Base-by-base conservation (phyloP, 1,140 invertebrate genomes). In the Panulirus ornatus region DNA sequence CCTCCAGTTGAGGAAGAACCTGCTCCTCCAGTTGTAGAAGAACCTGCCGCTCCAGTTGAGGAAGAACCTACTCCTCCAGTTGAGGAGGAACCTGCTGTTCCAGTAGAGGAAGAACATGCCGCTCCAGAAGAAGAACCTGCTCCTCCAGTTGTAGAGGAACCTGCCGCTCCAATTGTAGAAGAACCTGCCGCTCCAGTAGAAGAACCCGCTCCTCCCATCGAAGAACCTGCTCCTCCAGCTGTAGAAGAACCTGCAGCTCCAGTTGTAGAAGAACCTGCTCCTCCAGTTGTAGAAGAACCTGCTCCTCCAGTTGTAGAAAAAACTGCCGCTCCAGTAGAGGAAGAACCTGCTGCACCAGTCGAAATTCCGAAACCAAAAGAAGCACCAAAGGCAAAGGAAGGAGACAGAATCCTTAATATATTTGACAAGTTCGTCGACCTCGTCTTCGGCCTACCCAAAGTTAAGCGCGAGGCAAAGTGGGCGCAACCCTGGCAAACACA, bases 401-500 rank as follows among this genome's bases (percentile, higher is more conserved):
- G 19, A 16, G 40, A 70, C 16, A 22, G 30, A 30, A 5, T 34
- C 40, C 14, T 84, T 19, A 66, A 66, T 22, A 42, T 71, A 19
- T 30, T 84, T 8, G 83, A 84, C n/a, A 84, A 51, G 30, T 16
- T 84, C 22, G 83, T 84, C 5, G 34, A 34, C 1, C 30, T 47
- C 8, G 34, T 84, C 70, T 84, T 84, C 66, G 36, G 54, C 16
- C 1, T 73, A 16, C 40, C 42, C 14, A 40, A 84, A 1, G n/a
- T 2, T 1, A 40, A 84, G 54, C 70, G 89, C 0, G 89, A 85
- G 66, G 16, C 83, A 2, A 91, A 91, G 34, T 91, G 89, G 89
- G 51, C 83, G 0, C 75, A 71, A n/a, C 83, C 89, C 2, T 91
- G 89, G 89, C 89, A 91, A 44, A 79, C 83, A 58, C 83, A 85